Evolutionary conservation across 2,888 invertebrate genomes (phyloP).

Genomic region (Sympetrum striolatum): DNA sequence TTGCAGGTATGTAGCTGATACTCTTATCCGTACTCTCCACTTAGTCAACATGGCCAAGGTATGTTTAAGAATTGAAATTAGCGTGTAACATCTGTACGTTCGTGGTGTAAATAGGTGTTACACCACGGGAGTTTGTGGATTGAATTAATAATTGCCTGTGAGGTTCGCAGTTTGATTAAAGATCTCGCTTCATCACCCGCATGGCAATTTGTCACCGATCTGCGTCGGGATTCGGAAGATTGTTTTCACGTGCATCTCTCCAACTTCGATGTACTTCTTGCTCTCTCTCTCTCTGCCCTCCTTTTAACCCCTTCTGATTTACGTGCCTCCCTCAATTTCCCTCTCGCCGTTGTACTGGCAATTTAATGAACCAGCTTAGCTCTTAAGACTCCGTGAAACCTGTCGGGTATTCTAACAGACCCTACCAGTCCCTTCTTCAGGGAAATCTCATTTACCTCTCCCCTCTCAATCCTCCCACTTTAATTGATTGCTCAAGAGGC

Average conservation of each 20-base stretch:
- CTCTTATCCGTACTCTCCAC: no score
- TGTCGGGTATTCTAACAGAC: neutral
- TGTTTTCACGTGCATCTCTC: neutral
- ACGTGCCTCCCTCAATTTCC: neutral
- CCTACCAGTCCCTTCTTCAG: neutral
- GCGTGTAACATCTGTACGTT: no score
- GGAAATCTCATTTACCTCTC: neutral
- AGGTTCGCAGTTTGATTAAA: no score
- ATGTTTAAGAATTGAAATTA: no score
- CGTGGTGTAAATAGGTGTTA: no score
- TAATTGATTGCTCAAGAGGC: conserved; percentile 20
- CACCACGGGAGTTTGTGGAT: no score
- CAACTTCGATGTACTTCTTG: neutral
- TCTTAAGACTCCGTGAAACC: conserved; percentile 21
- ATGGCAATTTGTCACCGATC: neutral
- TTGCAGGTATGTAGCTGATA: no score
- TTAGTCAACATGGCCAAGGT: no score
- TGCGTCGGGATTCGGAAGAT: neutral
- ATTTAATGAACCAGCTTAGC: conserved; percentile 3
- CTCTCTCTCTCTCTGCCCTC: neutral
- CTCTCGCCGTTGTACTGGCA: neutral
- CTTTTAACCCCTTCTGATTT: neutral
- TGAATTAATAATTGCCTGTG: no score
- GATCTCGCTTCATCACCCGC: neutral
- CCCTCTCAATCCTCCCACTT: neutral